These are phyloP conservation scores for Troglohyphantes excavatus DNA, from an alignment of 2,888 invertebrate genomes.

Conservation along the genomic window DNA sequence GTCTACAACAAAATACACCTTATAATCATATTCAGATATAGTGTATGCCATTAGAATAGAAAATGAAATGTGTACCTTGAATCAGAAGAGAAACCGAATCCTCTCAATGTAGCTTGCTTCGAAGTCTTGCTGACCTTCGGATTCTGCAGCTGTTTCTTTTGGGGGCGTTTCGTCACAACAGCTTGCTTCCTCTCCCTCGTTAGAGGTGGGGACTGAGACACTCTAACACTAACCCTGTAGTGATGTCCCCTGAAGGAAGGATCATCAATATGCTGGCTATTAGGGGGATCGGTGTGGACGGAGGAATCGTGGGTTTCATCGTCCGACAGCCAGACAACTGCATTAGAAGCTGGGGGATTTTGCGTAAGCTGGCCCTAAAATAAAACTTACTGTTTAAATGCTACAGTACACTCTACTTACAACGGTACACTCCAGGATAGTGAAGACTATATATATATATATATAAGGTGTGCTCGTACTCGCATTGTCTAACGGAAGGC, in stretches of 20 bases:
- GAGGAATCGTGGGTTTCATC: slow-evolving; percentile 39
- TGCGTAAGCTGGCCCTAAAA: slow-evolving; percentile 4
- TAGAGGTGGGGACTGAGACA: neutral
- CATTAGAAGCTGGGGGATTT: neutral
- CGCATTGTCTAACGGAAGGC: too few relatives aligned
- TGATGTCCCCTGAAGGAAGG: slow-evolving; percentile 5
- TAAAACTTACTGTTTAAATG: slow-evolving; percentile 31
- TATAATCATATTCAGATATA: too few relatives aligned
- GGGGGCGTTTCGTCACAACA: neutral
- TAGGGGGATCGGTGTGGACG: slow-evolving; percentile 13
- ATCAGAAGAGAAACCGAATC: slow-evolving; percentile 10
- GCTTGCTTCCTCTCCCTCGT: neutral
- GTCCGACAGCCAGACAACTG: slow-evolving; percentile 23
- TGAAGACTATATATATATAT: too few relatives aligned
- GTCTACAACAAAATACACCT: too few relatives aligned
- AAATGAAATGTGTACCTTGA: neutral
- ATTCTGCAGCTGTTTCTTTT: neutral
- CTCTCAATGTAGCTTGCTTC: neutral
- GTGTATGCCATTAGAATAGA: too few relatives aligned
- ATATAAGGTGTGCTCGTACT: too few relatives aligned
- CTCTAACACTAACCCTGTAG: too few relatives aligned
- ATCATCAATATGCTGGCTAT: slow-evolving; percentile 36
- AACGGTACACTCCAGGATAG: too few relatives aligned
- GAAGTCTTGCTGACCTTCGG: neutral
- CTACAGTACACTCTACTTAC: too few relatives aligned